Percentiles rank a stretch among this genome's conserved stretches.
Conservation (phyloP, 92 coral and sea anemone species). For the Metridium senile region DNA sequence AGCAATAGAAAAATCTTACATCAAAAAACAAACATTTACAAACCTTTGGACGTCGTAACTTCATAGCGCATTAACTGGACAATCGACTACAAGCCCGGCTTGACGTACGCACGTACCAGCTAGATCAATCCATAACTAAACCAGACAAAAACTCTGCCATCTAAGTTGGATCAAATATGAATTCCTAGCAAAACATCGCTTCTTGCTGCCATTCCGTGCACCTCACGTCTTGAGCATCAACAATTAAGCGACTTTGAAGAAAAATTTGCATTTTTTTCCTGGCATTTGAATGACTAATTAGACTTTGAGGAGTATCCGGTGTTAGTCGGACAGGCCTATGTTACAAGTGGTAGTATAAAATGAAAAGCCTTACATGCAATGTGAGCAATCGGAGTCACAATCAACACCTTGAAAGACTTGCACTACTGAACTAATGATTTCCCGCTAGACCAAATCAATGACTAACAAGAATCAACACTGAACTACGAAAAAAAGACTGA, state of each 20-base stretch:
- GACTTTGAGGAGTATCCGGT: slow-evolving; percentile 15
- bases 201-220: slow-evolving; percentile 6
- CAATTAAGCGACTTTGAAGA: background rate
- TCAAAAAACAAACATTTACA: background rate
- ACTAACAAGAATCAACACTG: no score
- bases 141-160: background rate
- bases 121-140: background rate
- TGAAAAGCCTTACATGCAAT: background rate
- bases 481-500: no score
- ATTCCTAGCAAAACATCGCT: background rate
- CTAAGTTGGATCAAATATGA: background rate
- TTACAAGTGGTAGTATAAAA: background rate
- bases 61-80: background rate
- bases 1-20: background rate
- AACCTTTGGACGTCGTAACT: background rate
- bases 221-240: background rate
- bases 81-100: background rate
- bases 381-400: no score
- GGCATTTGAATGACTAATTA: slow-evolving; percentile 24
- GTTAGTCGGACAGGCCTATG: background rate
- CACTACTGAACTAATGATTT: no score
- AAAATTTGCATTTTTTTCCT: slow-evolving; percentile 25
- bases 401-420: no score
- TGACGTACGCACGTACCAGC: background rate
- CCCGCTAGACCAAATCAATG: no score